phyloP scores from a whole-genome alignment of 2,113 vertebrate genomes.

The Prunella himalayana region DNA sequence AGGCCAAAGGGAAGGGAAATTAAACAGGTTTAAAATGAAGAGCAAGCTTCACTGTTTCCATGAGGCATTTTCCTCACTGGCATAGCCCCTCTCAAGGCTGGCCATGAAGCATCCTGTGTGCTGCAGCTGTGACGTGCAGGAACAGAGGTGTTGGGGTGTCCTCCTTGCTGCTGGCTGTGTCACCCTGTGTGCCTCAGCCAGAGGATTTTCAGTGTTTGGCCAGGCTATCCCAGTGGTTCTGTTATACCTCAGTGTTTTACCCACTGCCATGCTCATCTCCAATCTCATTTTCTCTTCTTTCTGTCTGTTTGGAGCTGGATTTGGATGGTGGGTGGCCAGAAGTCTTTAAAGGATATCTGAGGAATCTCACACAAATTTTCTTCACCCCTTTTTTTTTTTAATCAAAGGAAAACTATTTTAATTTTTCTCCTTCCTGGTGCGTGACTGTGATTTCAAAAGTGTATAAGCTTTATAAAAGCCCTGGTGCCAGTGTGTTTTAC shows the following conservation, averaged over 20 bases:
- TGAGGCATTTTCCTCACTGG: fast-evolving
- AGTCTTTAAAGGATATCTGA: neutral
- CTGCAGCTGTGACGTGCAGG: neutral
- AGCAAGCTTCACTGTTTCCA: neutral
- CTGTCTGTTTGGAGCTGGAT: neutral
- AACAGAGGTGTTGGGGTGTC: neutral
- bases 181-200: neutral
- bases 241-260: neutral
- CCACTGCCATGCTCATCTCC: fast-evolving
- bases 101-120: fast-evolving
- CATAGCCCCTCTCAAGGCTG: neutral
- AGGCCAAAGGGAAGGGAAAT: neutral
- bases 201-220: neutral
- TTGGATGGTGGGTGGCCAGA: neutral
- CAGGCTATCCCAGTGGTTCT: neutral
- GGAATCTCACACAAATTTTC: neutral
- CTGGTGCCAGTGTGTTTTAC: neutral
- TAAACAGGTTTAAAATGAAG: neutral
- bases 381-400: neutral
- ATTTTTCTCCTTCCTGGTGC: neutral
- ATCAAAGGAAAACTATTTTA: neutral
- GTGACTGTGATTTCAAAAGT: neutral
- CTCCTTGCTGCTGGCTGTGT: neutral
- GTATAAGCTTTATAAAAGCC: neutral
- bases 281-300: neutral